Percentiles rank a stretch among this genome's conserved stretches.
These are phyloP conservation scores for Aporophyla lueneburgensis DNA, from an alignment of 2,888 invertebrate species.

Conservation along the genomic window DNA sequence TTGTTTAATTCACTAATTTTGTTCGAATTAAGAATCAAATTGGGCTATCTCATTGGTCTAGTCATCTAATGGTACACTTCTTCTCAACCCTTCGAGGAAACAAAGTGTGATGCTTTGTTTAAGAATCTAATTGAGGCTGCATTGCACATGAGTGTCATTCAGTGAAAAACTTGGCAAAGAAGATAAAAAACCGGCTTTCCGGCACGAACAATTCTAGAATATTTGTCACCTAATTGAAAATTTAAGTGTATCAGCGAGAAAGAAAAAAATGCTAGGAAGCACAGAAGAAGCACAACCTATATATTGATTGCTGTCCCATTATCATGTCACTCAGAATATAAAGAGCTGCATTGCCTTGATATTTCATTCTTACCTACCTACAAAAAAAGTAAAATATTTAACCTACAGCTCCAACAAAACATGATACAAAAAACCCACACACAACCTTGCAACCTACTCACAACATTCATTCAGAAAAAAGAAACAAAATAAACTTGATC, in stretches of 20 bases:
- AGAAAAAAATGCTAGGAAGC: neutral
- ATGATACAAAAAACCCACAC: slow-evolving; percentile 26
- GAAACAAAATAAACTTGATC: slow-evolving; percentile 52
- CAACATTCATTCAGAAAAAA: slow-evolving; percentile 4
- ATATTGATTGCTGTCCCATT: neutral
- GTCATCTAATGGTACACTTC: no score
- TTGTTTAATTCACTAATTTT: no score
- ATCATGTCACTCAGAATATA: neutral
- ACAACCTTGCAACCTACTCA: slow-evolving; percentile 37
- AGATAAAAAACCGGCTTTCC: neutral
- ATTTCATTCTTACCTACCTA: neutral
- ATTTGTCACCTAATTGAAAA: neutral
- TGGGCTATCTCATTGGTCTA: neutral
- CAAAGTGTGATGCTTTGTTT: neutral
- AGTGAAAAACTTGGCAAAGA: neutral
- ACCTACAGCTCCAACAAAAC: slow-evolving; percentile 11
- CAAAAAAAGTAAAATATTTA: neutral
- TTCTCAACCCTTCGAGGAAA: no score
- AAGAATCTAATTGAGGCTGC: neutral
- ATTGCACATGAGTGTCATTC: neutral
- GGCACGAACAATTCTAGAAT: neutral
- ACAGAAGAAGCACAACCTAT: neutral
- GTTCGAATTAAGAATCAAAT: neutral
- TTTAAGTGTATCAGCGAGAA: neutral
- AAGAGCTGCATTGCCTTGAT: neutral